These are phyloP conservation scores for Aphidius ervi DNA, from an alignment of 1,140 invertebrate species.

Conservation along the genomic window DNA sequence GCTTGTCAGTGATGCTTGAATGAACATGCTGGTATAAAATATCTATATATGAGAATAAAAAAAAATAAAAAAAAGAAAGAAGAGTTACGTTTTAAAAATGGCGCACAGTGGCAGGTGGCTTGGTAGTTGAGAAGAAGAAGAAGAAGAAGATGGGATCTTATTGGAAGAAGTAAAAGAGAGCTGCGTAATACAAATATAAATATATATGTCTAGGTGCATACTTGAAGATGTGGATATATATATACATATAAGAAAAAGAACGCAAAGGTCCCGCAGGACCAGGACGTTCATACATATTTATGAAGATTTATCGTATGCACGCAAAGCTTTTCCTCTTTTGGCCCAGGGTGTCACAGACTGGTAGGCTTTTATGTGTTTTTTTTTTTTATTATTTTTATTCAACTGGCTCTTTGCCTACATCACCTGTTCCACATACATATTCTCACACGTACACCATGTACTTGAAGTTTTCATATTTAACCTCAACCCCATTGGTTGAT, in stretches of 20 bases:
- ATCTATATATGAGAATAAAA: background rate
- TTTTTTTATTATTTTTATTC: constrained; percentile 26
- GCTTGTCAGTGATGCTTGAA: constrained; percentile 8
- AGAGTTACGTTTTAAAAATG: too few relatives aligned
- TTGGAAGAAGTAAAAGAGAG: constrained; percentile 1
- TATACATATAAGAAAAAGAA: background rate
- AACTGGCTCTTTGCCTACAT: constrained; percentile 38
- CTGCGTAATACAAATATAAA: background rate
- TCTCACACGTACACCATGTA: too few relatives aligned
- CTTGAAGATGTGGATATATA: too few relatives aligned
- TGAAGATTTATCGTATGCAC: constrained; percentile 43
- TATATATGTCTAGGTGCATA: too few relatives aligned
- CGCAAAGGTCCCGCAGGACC: constrained; percentile 25
- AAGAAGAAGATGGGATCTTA: background rate
- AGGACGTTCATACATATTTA: constrained; percentile 42
- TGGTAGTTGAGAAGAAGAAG: background rate
- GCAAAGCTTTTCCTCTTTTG: constrained; percentile 23
- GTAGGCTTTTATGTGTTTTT: constrained; percentile 2
- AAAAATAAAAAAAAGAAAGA: constrained; percentile 3
- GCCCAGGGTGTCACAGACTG: constrained; percentile 3
- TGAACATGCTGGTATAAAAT: background rate
- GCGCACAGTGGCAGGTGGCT: too few relatives aligned
- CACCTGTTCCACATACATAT: constrained; percentile 30
- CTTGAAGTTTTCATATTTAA: too few relatives aligned
- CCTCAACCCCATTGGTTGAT: too few relatives aligned